These are phyloP conservation scores for Gibbula magus DNA, from an alignment of 2,888 invertebrate species.

Conservation along the genomic window DNA sequence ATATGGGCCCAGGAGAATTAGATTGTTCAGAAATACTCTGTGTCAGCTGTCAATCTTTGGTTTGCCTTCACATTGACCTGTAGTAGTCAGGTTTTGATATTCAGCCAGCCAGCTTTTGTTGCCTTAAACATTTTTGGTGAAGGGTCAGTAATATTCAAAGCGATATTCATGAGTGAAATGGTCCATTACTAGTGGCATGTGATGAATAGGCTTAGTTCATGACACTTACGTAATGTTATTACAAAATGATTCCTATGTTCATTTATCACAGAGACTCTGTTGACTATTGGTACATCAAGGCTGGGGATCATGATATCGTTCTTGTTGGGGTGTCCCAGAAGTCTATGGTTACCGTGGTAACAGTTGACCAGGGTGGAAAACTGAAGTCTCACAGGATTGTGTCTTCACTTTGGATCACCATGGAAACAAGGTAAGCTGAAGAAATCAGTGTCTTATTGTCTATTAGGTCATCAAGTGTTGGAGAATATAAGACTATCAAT, in stretches of 20 bases:
- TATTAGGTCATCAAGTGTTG: neutral
- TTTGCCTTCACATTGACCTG: too few species aligned
- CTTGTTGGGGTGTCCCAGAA: constrained; percentile 58
- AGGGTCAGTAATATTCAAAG: too few species aligned
- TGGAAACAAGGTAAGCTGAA: constrained; percentile 56
- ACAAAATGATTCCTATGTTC: neutral
- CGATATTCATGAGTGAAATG: too few species aligned
- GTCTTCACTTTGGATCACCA: constrained; percentile 61
- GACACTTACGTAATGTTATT: too few species aligned
- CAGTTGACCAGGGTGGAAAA: constrained; percentile 54
- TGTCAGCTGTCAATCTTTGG: too few species aligned
- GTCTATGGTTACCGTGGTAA: constrained; percentile 61
- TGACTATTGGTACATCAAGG: constrained; percentile 47
- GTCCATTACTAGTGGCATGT: too few species aligned
- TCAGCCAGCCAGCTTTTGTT: too few species aligned
- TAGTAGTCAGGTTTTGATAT: too few species aligned
- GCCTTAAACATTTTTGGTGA: too few species aligned
- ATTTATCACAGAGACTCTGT: constrained; percentile 54
- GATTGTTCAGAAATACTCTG: too few species aligned
- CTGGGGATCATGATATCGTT: constrained; percentile 50
- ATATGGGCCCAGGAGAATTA: too few species aligned
- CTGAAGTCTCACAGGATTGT: constrained; percentile 53
- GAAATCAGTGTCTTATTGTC: neutral
- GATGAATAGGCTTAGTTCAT: too few species aligned
- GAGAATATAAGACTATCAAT: neutral